A percentile compares a stretch with the other conserved stretches of the same genome.
phyloP scores from a whole-genome alignment of 1,140 invertebrate species.

The Physella acuta region DNA sequence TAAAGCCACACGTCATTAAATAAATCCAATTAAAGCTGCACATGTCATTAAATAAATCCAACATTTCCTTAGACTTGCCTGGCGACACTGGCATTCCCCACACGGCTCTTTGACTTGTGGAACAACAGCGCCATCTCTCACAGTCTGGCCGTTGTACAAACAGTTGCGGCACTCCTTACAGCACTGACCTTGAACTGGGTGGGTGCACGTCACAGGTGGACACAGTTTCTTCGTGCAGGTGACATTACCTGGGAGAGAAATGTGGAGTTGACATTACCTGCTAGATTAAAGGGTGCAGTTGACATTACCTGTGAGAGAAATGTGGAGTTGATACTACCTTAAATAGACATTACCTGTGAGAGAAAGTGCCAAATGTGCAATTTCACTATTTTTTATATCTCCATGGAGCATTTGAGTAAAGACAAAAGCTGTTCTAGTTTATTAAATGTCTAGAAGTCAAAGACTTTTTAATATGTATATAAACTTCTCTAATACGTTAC shows the following conservation, averaged over 20 bases:
- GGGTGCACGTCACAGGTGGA: slow-evolving; percentile 32
- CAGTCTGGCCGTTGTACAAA: slow-evolving; percentile 26
- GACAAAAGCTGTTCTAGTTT: not conserved
- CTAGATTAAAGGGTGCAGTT: not conserved
- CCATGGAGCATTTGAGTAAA: too few relatives aligned
- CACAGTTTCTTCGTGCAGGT: slow-evolving; percentile 37
- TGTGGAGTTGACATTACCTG: not conserved
- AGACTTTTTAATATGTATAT: too few relatives aligned
- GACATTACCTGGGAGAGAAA: slow-evolving; percentile 32
- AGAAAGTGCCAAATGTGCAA: too few relatives aligned
- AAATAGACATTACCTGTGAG: too few relatives aligned
- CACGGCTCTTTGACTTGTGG: slow-evolving; percentile 30
- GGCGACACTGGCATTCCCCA: slow-evolving; percentile 32
- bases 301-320: too few relatives aligned
- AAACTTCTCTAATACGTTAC: too few relatives aligned
- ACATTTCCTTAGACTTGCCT: too few relatives aligned
- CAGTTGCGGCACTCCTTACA: slow-evolving; percentile 45
- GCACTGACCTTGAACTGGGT: slow-evolving; percentile 43
- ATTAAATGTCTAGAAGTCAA: not conserved
- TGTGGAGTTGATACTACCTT: too few relatives aligned
- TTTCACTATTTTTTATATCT: too few relatives aligned
- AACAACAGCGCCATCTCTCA: slow-evolving; percentile 31
- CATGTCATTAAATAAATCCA: too few relatives aligned
- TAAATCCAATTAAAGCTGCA: too few relatives aligned
- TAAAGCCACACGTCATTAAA: too few relatives aligned